A percentile compares a stretch with the other conserved stretches of the same genome.
These are phyloP conservation scores for Campoletis sonorensis DNA, from an alignment of 1,140 invertebrate genomes.

Conservation along the genomic window DNA sequence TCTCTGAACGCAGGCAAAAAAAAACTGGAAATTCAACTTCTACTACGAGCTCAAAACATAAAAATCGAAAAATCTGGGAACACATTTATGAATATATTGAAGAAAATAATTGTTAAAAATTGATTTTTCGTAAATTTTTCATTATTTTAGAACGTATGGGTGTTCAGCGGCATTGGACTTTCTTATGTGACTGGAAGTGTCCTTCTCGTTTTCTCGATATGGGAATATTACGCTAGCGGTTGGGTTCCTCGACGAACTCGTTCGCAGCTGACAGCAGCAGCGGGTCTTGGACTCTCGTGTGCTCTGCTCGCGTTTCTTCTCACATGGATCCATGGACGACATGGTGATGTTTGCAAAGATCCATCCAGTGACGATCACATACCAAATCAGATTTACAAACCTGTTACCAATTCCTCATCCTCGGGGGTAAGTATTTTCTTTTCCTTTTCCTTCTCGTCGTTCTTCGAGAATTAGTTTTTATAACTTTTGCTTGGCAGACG, in stretches of 20 bases:
- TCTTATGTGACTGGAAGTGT: slow-evolving; percentile 71
- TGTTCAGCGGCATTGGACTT: slow-evolving; percentile 72
- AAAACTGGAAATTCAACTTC: too few relatives aligned
- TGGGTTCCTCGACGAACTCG: slow-evolving; percentile 74
- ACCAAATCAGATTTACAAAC: slow-evolving; percentile 72
- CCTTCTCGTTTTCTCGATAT: slow-evolving; percentile 70
- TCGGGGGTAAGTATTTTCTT: slow-evolving; percentile 66
- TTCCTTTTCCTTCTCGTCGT: background rate
- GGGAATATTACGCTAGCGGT: slow-evolving; percentile 72
- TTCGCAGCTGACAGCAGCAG: slow-evolving; percentile 70
- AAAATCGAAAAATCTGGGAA: too few relatives aligned
- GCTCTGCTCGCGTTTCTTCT: slow-evolving; percentile 71
- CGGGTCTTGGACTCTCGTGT: slow-evolving; percentile 70
- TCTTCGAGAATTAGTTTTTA: background rate
- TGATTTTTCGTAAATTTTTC: too few relatives aligned
- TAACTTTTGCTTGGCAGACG: background rate
- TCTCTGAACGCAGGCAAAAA: too few relatives aligned
- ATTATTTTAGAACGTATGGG: slow-evolving; percentile 71
- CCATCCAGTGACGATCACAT: slow-evolving; percentile 65
- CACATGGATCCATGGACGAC: slow-evolving; percentile 71
- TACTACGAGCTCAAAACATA: too few relatives aligned
- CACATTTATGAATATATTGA: too few relatives aligned
- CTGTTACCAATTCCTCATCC: slow-evolving; percentile 74
- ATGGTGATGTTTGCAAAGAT: slow-evolving; percentile 63
- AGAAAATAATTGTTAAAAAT: background rate